Base-by-base conservation (phyloP, 2,888 invertebrate species). In the Noctuana brunneofusca region DNA sequence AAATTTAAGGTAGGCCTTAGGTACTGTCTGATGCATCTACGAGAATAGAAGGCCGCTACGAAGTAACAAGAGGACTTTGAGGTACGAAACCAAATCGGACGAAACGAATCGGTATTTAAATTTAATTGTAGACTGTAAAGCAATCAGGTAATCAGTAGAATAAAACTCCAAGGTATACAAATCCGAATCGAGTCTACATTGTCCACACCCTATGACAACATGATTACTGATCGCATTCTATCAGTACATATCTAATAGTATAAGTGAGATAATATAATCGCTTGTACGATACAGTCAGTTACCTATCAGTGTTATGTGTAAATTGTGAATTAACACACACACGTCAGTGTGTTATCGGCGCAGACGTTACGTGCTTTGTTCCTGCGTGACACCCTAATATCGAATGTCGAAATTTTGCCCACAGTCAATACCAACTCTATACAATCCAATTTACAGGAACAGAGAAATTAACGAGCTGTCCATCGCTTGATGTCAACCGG, bases 271-370 rank as follows among this genome's bases (percentile, higher is more conserved):
- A 46, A 22, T 46, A 22, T 5, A 12, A 46, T 46, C 20, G 46
- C 12, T 22, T 20, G 46, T 22, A 12, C 46, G 20, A 9, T 22
- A 46, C 1, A 41, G 14, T 46, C 20, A n/a, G n/a, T 46, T 46
- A 18, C 3, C 20, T 46, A 46, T 46, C 43, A 20, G 11, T 43
- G 43, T 46, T 46, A 46, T 20, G 43, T 46, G 46, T 46, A 46
- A 46, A 22, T 22, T 46, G 12, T 46, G 22, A 46, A 20, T 46
- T 46, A 46, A 46, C 11, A 46, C 12, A 16, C 16, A 16, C 16
- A 27, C 8, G 8, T 27, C 8, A 5, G 41, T 18, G 41, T 9
- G n/a, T n/a, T 38, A 16, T 41, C 14, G 1, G 41, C 41, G 41
- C 2, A 41, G 14, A 41, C 41, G 16, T 8, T 16, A 41, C 16